These are phyloP conservation scores for Polydrusus tereticollis DNA, from an alignment of 2,888 invertebrate species.

Conservation along the genomic window DNA sequence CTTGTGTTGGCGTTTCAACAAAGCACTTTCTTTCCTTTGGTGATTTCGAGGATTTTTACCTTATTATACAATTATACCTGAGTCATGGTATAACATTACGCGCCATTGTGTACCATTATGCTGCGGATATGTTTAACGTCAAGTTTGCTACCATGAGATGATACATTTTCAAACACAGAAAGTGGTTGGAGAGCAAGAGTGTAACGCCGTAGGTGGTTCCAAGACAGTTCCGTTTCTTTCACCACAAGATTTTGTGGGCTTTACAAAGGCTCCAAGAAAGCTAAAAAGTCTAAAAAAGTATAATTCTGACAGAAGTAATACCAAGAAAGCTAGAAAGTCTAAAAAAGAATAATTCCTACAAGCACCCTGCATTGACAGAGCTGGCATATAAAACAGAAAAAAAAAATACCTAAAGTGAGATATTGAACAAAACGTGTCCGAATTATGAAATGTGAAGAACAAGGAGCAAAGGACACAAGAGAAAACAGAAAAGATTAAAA, in stretches of 20 bases:
- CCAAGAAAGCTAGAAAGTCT: not conserved
- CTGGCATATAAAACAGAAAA: slow-evolving; percentile 12
- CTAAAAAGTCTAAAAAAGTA: slow-evolving; percentile 9
- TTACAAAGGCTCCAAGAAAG: slow-evolving; percentile 1
- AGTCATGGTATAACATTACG: too few relatives aligned
- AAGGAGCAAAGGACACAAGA: not conserved
- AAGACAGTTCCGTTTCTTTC: slow-evolving; percentile 6
- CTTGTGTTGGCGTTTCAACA: too few relatives aligned
- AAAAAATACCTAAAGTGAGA: slow-evolving; percentile 6
- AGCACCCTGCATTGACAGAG: slow-evolving; percentile 11
- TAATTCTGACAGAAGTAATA: slow-evolving; percentile 5
- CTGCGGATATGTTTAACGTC: too few relatives aligned
- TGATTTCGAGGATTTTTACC: too few relatives aligned
- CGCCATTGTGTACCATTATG: too few relatives aligned
- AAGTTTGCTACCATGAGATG: too few relatives aligned
- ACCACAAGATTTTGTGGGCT: slow-evolving; percentile 2
- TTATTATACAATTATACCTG: too few relatives aligned
- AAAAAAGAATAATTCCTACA: slow-evolving; percentile 12
- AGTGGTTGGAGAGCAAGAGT: not conserved
- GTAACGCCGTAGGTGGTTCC: not conserved
- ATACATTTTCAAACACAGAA: too few relatives aligned
- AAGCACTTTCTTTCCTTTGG: too few relatives aligned
- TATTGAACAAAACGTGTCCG: not conserved
- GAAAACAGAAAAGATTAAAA: not conserved
- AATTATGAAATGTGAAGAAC: not conserved